A percentile compares a stretch with the other conserved stretches of the same genome.
phyloP scores from a whole-genome alignment of 1,140 invertebrate genomes.

The Brachionus koreanus region DNA sequence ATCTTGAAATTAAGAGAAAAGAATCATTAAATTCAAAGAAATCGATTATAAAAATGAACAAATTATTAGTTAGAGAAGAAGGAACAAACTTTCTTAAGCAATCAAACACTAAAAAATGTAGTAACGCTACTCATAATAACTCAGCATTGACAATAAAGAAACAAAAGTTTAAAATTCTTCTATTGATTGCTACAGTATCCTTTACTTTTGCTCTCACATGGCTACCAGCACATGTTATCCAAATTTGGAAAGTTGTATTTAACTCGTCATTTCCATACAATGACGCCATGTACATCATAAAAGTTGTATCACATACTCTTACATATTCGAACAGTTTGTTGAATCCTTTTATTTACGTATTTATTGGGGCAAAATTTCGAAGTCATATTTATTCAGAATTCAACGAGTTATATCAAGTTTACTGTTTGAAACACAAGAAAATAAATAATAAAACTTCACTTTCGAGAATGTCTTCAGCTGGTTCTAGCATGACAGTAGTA shows the following conservation, averaged over 20 bases:
- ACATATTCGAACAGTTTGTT: slow-evolving; percentile 43
- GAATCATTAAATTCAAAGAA: not conserved
- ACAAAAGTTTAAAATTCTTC: slow-evolving; percentile 22
- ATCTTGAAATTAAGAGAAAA: not conserved
- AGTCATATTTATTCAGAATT: slow-evolving; percentile 26
- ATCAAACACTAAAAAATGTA: not conserved
- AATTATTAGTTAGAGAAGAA: not conserved
- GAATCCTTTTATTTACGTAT: slow-evolving; percentile 45
- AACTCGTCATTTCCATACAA: slow-evolving; percentile 42
- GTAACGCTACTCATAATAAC: not conserved
- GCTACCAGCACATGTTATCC: slow-evolving; percentile 45
- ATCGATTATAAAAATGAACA: slow-evolving; percentile 24
- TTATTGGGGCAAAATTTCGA: slow-evolving; percentile 45
- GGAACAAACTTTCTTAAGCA: not conserved
- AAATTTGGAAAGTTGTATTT: slow-evolving; percentile 45
- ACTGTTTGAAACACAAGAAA: not conserved
- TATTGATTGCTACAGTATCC: slow-evolving; percentile 41
- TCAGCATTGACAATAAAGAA: slow-evolving; percentile 9
- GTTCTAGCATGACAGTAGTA: not conserved
- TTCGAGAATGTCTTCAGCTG: not conserved
- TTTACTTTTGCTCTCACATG: slow-evolving; percentile 41
- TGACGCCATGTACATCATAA: slow-evolving; percentile 43
- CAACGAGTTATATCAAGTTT: slow-evolving; percentile 1
- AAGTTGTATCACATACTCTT: slow-evolving; percentile 41
- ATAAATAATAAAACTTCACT: not conserved